A percentile compares a stretch with the other conserved stretches of the same genome.
Conservation (phyloP, 2,888 invertebrate genomes). For the Muschampia plurimacula region DNA sequence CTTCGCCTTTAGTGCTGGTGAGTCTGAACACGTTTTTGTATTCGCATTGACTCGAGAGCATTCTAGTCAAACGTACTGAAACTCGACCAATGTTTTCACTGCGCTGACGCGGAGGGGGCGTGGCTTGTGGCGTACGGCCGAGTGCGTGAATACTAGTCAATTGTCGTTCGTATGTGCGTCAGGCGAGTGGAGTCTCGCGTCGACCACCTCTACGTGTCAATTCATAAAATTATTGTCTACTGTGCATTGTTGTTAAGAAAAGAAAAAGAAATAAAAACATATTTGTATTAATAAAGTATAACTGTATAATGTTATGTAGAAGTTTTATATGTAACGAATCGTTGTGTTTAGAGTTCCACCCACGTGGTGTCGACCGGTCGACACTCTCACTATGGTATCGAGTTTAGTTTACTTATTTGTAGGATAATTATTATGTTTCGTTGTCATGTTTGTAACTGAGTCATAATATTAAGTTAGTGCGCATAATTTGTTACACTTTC, state of each 20-base stretch:
- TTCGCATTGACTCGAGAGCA: constrained; percentile 65
- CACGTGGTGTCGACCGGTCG: constrained; percentile 47
- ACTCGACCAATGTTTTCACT: constrained; percentile 76
- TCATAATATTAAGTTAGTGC: constrained; percentile 81
- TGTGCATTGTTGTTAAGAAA: constrained; percentile 80
- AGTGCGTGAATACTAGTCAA: constrained; percentile 82
- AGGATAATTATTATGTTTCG: constrained; percentile 63
- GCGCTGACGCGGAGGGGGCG: constrained; percentile 53
- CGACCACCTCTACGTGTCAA: constrained; percentile 70
- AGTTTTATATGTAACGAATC: constrained; percentile 72
- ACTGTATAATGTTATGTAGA: constrained; percentile 79
- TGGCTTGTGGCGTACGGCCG: constrained; percentile 55
- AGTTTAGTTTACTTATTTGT: constrained; percentile 66
- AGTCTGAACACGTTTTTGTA: constrained; percentile 76
- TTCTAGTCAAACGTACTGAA: constrained; percentile 82
- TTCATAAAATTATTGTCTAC: constrained; percentile 78
- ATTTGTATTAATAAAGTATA: constrained; percentile 76
- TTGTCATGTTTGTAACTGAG: constrained; percentile 71
- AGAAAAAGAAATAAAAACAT: constrained; percentile 55
- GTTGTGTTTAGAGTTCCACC: constrained; percentile 63
- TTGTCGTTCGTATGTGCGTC: constrained; percentile 71
- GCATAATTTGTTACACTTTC: constrained; percentile 77
- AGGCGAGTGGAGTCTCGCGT: constrained; percentile 43
- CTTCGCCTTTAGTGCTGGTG: constrained; percentile 72
- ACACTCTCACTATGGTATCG: constrained; percentile 56